phyloP scores from a whole-genome alignment of 2,888 invertebrate species.

The Pterostichus madidus region DNA sequence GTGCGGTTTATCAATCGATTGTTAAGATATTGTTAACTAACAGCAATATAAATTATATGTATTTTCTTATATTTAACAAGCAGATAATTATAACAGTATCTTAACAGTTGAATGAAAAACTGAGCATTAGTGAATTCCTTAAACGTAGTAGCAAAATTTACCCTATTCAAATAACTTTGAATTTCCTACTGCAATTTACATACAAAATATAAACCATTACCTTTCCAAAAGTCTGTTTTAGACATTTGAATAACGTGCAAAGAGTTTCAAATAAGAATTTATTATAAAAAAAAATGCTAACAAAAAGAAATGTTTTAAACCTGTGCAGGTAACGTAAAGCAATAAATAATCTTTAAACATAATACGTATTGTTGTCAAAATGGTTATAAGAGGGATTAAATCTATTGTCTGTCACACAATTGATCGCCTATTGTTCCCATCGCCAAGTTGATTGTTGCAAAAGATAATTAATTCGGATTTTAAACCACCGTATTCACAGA shows the following conservation, averaged over 20 bases:
- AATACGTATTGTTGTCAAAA: conserved; percentile 53
- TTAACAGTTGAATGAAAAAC: too few relatives aligned
- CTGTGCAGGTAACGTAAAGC: not conserved
- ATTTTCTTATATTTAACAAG: too few relatives aligned
- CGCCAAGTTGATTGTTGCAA: conserved; percentile 43
- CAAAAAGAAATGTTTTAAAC: conserved; percentile 1
- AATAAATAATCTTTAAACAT: conserved; percentile 44
- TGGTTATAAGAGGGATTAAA: conserved; percentile 46
- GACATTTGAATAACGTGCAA: conserved; percentile 36
- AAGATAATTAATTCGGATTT: conserved; percentile 56
- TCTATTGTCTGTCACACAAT: conserved; percentile 39
- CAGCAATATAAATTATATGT: too few relatives aligned
- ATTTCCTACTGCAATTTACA: conserved; percentile 37
- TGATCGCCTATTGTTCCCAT: conserved; percentile 49
- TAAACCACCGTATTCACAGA: conserved; percentile 42
- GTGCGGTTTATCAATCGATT: too few relatives aligned
- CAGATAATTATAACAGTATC: too few relatives aligned
- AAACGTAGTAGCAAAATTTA: conserved; percentile 36
- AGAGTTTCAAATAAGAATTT: conserved; percentile 27
- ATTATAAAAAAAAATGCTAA: conserved; percentile 17
- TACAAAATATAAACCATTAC: conserved; percentile 48
- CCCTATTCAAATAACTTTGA: conserved; percentile 36
- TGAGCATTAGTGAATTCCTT: conserved; percentile 16
- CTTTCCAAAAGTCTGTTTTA: conserved; percentile 29
- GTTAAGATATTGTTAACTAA: too few relatives aligned